Evolutionary conservation across 2,113 vertebrate genomes (phyloP).

Genomic region (Microtus richardsoni): DNA sequence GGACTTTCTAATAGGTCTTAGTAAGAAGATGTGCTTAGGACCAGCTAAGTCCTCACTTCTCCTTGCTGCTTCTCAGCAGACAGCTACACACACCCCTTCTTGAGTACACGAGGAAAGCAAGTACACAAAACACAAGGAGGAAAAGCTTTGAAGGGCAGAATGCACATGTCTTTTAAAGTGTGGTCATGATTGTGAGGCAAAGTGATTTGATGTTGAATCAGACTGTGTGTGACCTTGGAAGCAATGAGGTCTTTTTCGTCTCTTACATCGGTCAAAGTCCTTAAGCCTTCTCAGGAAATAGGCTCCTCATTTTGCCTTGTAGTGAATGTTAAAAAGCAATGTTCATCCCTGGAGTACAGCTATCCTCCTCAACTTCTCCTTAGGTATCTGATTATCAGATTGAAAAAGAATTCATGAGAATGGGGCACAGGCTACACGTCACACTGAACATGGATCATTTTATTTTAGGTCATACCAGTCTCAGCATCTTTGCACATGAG

Average conservation of each 20-base stretch:
- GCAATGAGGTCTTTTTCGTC: not conserved
- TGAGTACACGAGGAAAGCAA: not conserved
- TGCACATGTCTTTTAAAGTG: not conserved
- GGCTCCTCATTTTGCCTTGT: not conserved
- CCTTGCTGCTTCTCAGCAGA: not conserved
- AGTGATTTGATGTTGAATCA: not conserved
- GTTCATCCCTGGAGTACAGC: not conserved
- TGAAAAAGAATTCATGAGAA: not conserved
- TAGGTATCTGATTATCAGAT: not conserved
- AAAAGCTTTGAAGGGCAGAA: not conserved
- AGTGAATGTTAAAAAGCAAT: no score
- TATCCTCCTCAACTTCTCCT: not conserved
- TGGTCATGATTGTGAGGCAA: not conserved
- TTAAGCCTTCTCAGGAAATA: not conserved
- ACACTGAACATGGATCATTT: accelerated
- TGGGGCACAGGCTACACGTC: accelerated
- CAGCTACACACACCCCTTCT: not conserved
- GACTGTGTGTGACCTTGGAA: not conserved
- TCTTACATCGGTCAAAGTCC: not conserved
- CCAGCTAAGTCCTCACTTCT: not conserved
- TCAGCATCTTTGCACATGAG: not conserved
- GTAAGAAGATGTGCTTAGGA: not conserved
- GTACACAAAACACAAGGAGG: not conserved
- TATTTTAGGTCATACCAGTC: not conserved
- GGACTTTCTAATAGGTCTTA: not conserved